Evolutionary conservation across 2,113 vertebrate species (phyloP).

Genomic region (Nothoprocta pentlandii): DNA sequence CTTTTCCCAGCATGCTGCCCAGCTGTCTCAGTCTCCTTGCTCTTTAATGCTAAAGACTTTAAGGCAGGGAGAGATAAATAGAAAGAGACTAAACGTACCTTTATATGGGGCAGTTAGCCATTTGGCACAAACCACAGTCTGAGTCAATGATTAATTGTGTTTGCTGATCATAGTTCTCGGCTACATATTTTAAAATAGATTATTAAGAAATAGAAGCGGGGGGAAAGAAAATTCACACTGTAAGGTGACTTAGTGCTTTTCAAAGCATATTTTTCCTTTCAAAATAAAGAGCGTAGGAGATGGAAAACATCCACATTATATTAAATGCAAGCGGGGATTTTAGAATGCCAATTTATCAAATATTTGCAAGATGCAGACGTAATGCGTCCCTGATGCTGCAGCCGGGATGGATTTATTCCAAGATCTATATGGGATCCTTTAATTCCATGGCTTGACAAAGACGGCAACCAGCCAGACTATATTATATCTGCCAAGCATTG

Average conservation of each 20-base stretch:
- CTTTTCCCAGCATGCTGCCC: slow-evolving; percentile 25
- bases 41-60: slow-evolving; percentile 10
- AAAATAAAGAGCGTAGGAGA: not conserved
- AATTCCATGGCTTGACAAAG: not conserved
- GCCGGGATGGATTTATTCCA: not conserved
- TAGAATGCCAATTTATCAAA: not conserved
- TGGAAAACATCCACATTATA: not conserved
- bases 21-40: slow-evolving; percentile 15
- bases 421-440: not conserved
- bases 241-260: not conserved
- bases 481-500: not conserved
- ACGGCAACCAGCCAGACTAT: not conserved
- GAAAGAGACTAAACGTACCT: slow-evolving; percentile 17
- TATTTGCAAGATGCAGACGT: not conserved
- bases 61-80: slow-evolving; percentile 41
- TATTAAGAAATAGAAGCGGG: not conserved
- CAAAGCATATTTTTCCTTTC: not conserved
- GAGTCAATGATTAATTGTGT: slow-evolving; percentile 31
- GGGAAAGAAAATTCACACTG: not conserved
- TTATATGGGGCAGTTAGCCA: slow-evolving; percentile 4
- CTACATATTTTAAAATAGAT: slow-evolving; percentile 12
- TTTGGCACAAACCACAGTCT: not conserved
- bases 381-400: not conserved
- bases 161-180: slow-evolving; percentile 12
- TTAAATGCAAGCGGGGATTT: not conserved